Conservation (phyloP, 2,113 vertebrate species). For the Scolopax mira region DNA sequence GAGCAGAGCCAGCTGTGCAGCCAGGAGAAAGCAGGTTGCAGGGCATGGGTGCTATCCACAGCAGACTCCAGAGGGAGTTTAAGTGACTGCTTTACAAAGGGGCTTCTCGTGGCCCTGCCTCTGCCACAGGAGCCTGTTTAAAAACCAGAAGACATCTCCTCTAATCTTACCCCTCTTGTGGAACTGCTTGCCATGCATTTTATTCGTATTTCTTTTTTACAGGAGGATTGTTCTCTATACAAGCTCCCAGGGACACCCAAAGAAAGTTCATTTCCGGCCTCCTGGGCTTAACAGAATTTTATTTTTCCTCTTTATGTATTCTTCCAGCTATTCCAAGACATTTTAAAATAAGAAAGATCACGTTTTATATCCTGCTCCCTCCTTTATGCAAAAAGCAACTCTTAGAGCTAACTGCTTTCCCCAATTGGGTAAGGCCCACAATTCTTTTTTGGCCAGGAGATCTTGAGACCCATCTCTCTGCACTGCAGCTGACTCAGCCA, state of each 20-base stretch:
- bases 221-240: background rate
- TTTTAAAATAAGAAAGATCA: background rate
- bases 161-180: background rate
- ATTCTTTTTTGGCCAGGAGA: background rate
- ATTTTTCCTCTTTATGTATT: background rate
- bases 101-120: background rate
- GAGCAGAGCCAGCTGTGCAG: background rate
- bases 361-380: background rate
- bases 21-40: background rate
- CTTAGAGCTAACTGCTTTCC: background rate
- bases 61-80: background rate
- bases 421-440: fast-evolving
- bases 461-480: background rate
- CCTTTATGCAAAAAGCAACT: background rate
- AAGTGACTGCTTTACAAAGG: background rate
- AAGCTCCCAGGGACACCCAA: background rate
- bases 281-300: background rate
- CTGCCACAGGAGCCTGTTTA: background rate
- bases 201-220: background rate
- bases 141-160: background rate
- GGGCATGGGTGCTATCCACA: no score
- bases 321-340: background rate
- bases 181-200: background rate
- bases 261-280: background rate
- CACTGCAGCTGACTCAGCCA: fast-evolving